Evolutionary conservation across 2,888 invertebrate genomes (phyloP).

Genomic region (Dorcus parallelipipedus): DNA sequence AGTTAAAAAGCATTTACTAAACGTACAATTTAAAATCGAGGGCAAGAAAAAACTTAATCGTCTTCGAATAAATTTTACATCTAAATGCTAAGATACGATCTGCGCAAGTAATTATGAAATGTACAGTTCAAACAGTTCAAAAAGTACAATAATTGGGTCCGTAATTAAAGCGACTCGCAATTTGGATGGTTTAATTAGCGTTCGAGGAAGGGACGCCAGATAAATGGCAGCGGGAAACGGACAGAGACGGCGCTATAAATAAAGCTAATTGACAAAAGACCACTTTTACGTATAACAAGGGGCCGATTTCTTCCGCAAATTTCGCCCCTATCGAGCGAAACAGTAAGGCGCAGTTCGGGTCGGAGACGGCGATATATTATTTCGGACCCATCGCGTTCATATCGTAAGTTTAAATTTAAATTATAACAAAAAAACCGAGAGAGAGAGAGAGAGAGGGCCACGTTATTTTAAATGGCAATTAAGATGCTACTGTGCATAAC

Average conservation of each 20-base stretch:
- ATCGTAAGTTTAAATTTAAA: slow-evolving; percentile 37
- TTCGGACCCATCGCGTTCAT: slow-evolving; percentile 22
- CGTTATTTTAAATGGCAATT: slow-evolving; percentile 42
- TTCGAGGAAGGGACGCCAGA: slow-evolving; percentile 4
- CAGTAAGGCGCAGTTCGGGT: slow-evolving; percentile 1
- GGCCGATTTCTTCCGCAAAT: slow-evolving; percentile 9
- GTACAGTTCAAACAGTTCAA: slow-evolving; percentile 12
- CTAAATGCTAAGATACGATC: slow-evolving; percentile 5
- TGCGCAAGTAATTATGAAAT: slow-evolving; percentile 7
- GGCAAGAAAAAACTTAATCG: too few relatives aligned
- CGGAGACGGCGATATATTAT: slow-evolving; percentile 8
- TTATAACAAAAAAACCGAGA: slow-evolving; percentile 35
- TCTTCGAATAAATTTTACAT: too few relatives aligned
- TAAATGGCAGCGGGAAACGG: not conserved
- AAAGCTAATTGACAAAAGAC: slow-evolving; percentile 32
- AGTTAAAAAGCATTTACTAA: too few relatives aligned
- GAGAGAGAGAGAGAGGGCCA: slow-evolving; percentile 20
- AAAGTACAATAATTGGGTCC: slow-evolving; percentile 31
- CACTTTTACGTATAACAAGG: slow-evolving; percentile 26
- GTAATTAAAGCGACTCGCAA: slow-evolving; percentile 34
- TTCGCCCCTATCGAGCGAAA: not conserved
- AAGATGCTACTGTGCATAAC: slow-evolving; percentile 40
- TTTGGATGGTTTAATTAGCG: slow-evolving; percentile 36
- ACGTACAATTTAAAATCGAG: too few relatives aligned
- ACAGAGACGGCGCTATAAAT: slow-evolving; percentile 19